Percentiles rank a stretch among this genome's conserved stretches.
phyloP scores from a whole-genome alignment of 2,113 vertebrate genomes.

The Onychostruthus taczanowskii region DNA sequence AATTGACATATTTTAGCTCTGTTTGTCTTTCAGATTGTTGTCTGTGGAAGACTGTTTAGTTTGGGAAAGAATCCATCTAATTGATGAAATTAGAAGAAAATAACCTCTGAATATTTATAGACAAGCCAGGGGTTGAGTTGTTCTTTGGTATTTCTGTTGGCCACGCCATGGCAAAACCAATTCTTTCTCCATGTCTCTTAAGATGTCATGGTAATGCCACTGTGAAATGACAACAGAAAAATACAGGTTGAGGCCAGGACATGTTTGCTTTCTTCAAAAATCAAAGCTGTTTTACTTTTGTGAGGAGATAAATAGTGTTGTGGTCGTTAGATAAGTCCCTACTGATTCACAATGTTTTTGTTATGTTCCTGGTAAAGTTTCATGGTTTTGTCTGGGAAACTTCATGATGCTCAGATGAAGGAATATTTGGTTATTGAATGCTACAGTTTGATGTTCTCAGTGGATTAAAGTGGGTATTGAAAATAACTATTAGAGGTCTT shows the following conservation, averaged over 20 bases:
- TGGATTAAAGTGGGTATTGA: not conserved
- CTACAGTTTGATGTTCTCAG: not conserved
- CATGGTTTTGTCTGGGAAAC: not conserved
- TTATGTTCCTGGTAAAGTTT: not conserved
- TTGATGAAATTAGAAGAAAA: not conserved
- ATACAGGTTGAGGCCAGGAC: not conserved
- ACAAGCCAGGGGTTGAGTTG: not conserved
- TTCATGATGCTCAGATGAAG: not conserved
- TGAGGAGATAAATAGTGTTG: not conserved
- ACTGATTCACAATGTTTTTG: not conserved
- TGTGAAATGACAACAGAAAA: not conserved
- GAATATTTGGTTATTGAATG: not conserved
- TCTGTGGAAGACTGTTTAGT: not conserved
- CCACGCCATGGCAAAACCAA: accelerated
- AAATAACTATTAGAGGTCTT: not conserved
- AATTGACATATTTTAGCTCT: not conserved
- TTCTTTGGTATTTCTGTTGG: not conserved
- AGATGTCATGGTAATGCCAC: not conserved
- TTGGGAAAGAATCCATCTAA: not conserved
- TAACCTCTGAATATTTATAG: not conserved
- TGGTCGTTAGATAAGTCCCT: not conserved
- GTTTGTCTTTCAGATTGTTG: not conserved
- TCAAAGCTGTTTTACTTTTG: not conserved
- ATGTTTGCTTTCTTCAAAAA: not conserved
- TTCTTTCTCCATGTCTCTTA: not conserved